These are phyloP conservation scores for Apamea crenata DNA, from an alignment of 2,888 invertebrate genomes.

Conservation along the genomic window DNA sequence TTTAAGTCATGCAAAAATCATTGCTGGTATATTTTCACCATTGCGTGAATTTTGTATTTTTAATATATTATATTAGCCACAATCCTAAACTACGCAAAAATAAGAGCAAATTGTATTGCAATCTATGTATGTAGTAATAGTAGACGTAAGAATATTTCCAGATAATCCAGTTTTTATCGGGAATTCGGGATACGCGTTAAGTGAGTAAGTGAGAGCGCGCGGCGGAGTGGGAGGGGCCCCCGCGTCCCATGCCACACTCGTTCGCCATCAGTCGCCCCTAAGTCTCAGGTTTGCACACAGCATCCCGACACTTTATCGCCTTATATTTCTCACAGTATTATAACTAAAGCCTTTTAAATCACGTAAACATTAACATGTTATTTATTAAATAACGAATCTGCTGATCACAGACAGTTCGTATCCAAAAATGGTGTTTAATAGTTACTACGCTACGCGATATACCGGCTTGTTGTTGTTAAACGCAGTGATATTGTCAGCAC, in stretches of 20 bases:
- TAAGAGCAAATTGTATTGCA: background rate
- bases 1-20: background rate
- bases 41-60: background rate
- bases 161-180: constrained; percentile 36
- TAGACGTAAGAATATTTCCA: constrained; percentile 17
- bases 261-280: constrained; percentile 87
- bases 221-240: constrained; percentile 74
- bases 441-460: constrained; percentile 65
- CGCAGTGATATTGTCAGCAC: constrained; percentile 78
- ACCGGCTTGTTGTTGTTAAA: constrained; percentile 81
- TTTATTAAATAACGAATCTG: constrained; percentile 36
- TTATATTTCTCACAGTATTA: constrained; percentile 69
- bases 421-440: constrained; percentile 72
- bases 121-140: background rate
- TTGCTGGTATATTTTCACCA: background rate
- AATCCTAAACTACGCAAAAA: background rate
- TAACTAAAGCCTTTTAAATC: constrained; percentile 59
- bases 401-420: constrained; percentile 16
- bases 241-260: constrained; percentile 82
- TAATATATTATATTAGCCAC: background rate
- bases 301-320: constrained; percentile 81
- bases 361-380: constrained; percentile 57
- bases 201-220: constrained; percentile 74
- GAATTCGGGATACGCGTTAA: constrained; percentile 58
- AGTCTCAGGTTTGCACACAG: constrained; percentile 89